Percentiles rank a stretch among this genome's conserved stretches.
phyloP scores from a whole-genome alignment of 2,113 vertebrate species.

The Ictidomys tridecemlineatus region DNA sequence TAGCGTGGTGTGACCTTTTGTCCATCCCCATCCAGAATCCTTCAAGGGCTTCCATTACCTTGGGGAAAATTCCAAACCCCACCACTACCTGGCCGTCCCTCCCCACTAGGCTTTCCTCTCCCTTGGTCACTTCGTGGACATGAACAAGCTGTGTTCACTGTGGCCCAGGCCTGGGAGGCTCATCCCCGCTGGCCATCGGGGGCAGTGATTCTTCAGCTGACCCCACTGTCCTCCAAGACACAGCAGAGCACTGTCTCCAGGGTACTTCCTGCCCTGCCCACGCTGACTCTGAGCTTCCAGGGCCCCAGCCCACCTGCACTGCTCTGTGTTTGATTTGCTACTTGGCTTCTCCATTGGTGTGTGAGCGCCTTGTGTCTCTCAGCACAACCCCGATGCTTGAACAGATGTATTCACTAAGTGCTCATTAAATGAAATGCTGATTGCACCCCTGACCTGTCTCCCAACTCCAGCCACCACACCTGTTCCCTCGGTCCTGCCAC shows the following conservation, averaged over 20 bases:
- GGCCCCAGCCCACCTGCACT: not conserved
- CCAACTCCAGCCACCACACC: not conserved
- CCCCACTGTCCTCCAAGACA: not conserved
- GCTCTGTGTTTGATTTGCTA: not conserved
- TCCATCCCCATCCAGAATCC: not conserved
- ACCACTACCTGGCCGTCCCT: not conserved
- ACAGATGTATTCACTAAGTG: not conserved
- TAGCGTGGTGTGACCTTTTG: too few species aligned
- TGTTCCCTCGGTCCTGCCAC: not conserved
- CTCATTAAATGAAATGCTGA: too few species aligned
- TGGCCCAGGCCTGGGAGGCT: not conserved
- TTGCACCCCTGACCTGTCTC: fast-evolving
- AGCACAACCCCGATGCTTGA: fast-evolving
- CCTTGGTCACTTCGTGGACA: not conserved
- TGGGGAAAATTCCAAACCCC: too few species aligned
- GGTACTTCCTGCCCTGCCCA: not conserved
- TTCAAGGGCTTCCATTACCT: not conserved
- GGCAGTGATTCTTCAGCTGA: not conserved
- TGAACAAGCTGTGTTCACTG: not conserved
- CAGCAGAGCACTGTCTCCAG: not conserved
- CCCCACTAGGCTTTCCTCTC: not conserved
- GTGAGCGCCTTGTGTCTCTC: not conserved
- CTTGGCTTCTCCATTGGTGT: not conserved
- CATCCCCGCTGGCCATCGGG: too few species aligned
- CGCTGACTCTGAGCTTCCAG: not conserved